Evolutionary conservation across 2,113 vertebrate species (phyloP).

Genomic region (Acinonyx jubatus): DNA sequence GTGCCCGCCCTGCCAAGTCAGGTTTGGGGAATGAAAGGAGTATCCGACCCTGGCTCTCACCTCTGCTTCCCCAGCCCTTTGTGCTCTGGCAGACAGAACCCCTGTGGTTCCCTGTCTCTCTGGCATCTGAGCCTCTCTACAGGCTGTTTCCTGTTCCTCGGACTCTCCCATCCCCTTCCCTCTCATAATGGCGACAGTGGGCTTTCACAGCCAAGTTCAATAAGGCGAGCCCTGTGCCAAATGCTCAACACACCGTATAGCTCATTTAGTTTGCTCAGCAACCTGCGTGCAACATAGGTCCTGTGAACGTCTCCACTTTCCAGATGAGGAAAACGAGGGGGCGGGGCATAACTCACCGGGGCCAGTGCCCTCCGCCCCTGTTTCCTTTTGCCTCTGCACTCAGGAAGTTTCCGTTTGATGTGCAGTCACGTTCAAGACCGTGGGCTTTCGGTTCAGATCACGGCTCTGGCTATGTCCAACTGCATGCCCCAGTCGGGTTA

Average conservation of each 20-base stretch:
- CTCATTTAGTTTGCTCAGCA: fast-evolving
- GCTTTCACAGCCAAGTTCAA: fast-evolving
- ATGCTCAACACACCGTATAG: too few species aligned
- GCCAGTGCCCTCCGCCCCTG: fast-evolving
- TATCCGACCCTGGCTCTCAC: not conserved
- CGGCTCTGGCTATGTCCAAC: not conserved
- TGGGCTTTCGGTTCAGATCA: not conserved
- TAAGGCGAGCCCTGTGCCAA: not conserved
- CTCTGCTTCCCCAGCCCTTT: not conserved
- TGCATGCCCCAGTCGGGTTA: not conserved
- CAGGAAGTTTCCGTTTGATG: fast-evolving
- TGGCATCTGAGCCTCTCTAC: not conserved
- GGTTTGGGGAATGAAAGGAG: not conserved
- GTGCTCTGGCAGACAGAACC: too few species aligned
- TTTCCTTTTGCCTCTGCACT: not conserved
- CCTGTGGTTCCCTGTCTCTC: not conserved
- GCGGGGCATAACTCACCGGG: fast-evolving
- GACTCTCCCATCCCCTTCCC: not conserved
- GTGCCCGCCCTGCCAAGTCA: not conserved
- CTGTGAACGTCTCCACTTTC: not conserved
- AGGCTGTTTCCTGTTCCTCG: not conserved
- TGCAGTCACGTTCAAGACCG: fast-evolving
- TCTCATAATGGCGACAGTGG: not conserved
- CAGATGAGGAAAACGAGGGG: not conserved
- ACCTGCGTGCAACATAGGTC: not conserved